Percentiles rank a stretch among this genome's conserved stretches.
These are phyloP conservation scores for Drosophila murphyi DNA, from an alignment of 1,140 invertebrate species.

Conservation along the genomic window DNA sequence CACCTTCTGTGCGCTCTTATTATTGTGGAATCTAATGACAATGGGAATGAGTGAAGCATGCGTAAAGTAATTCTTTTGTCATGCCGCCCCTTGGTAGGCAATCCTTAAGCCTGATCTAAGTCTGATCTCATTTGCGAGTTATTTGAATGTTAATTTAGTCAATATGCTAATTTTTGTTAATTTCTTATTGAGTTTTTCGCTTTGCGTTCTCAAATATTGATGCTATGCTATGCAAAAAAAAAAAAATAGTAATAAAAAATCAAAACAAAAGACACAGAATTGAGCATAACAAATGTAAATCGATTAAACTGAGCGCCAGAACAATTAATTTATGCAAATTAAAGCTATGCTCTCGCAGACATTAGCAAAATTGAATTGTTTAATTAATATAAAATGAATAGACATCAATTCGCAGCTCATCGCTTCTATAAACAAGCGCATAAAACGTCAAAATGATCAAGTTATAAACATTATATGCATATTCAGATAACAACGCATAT, in stretches of 20 bases:
- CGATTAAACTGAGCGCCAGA: constrained; percentile 41
- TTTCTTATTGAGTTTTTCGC: constrained; percentile 40
- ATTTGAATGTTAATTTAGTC: constrained; percentile 43
- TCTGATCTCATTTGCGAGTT: constrained; percentile 43
- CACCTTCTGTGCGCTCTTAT: constrained; percentile 41
- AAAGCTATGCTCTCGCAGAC: constrained; percentile 40
- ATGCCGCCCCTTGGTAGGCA: constrained; percentile 24
- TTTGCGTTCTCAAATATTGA: constrained; percentile 21
- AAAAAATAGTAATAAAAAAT: neutral
- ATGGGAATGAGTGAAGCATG: constrained; percentile 29
- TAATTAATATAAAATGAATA: constrained; percentile 60
- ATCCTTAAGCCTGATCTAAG: constrained; percentile 7
- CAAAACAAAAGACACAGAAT: constrained; percentile 42
- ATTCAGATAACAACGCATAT: constrained; percentile 8
- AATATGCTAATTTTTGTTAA: constrained; percentile 47
- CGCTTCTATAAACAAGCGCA: constrained; percentile 39
- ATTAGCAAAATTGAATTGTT: constrained; percentile 42
- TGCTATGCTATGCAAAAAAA: constrained; percentile 19
- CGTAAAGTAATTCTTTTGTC: constrained; percentile 46
- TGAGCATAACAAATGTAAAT: constrained; percentile 66
- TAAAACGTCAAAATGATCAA: constrained; percentile 45
- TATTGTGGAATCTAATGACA: constrained; percentile 42
- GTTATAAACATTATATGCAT: constrained; percentile 53
- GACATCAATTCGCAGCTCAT: constrained; percentile 46
- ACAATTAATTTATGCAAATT: constrained; percentile 42